Evolutionary conservation across 1,140 invertebrate genomes (phyloP), one percentile per base, ranked within the genome.

Genomic region (Chymomyza costata): DNA sequence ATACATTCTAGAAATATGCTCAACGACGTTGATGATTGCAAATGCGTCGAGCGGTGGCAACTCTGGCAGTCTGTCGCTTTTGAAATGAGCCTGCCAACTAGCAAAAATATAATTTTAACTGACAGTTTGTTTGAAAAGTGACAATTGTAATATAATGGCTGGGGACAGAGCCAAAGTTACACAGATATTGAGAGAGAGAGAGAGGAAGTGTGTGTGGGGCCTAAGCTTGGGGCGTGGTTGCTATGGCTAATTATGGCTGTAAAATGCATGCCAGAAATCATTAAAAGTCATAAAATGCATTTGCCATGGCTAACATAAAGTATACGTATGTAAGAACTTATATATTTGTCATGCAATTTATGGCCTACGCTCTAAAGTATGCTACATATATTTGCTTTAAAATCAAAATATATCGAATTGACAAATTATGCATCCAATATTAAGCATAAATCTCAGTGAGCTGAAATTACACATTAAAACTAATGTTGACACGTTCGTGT

Each of bases 101-200:
- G 65, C 52, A 19, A 60, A 73, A 73, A 67, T 73, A 73, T 73
- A 73, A 73, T 73, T 73, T n/a, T 67, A 73, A 59, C 58, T 73
- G 68, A 67, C 68, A 73, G 63, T 67, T 58, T 60, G 60, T 56
- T 65, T 69, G 56, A 56, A 61, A 65, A 56, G 67, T 70, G 67
- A 70, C 67, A 70, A 65, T 70, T 70, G 47, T 43, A 55, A 70
- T 60, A n/a, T n/a, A n/a, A n/a, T n/a, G n/a, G n/a, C n/a, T n/a
- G n/a, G n/a, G n/a, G n/a, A n/a, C n/a, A n/a, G n/a, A n/a, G n/a
- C n/a, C n/a, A n/a, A n/a, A n/a, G n/a, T n/a, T n/a, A n/a, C n/a
- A n/a, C n/a, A n/a, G n/a, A n/a, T n/a, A n/a, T n/a, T 32, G 31
- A 47, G 46, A 34, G 52, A 15, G 16, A 52, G 21, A 11, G 21